Evolutionary conservation across 2,113 vertebrate genomes (phyloP), one percentile per base, ranked within the genome.

Genomic region (Meles meles): DNA sequence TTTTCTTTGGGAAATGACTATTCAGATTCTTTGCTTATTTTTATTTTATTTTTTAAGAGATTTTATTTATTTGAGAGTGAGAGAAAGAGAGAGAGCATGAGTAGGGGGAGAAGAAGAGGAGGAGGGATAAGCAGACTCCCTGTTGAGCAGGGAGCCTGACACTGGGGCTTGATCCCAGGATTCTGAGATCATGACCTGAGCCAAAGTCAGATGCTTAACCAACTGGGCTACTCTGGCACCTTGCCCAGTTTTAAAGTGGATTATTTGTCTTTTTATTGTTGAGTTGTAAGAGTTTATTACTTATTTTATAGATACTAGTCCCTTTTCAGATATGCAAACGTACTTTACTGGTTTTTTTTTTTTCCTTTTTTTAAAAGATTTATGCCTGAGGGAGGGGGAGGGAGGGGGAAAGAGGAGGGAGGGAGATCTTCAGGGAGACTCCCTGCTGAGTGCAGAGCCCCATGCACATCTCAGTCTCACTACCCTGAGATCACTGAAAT

Each of bases 181-280:
- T 67, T n/a, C 15, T 67, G 65, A 67, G 65, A 67, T 67, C 31
- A 67, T 67, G 31, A n/a, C 31, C 31, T 67, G 31, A n/a, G 65
- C 65, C 31, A n/a, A 67, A 67, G 65, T n/a, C 65, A n/a, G 31
- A n/a, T 18, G 31, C 65, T 67, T 67, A n/a, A 67, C 65, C 31
- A 15, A 67, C 65, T 67, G 65, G n/a, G 15, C 65, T 31, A n/a
- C 31, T 15, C 31, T 17, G 65, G 31, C 31, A 17, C 15, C 65
- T 34, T 71, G n/a, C 37, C 11, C 42, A 47, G 44, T 67, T 79
- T 86, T 47, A 76, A 92, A 57, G 88, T 85, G 61, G 23, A 11
- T 83, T 90, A 29, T 74, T 92, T 87, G 23, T 72, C 23, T 97
- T 93, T 93, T 89, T 84, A 79, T 77, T 85, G 3, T 55, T 96